Percentiles rank a stretch among this genome's conserved stretches.
These are phyloP conservation scores for Rhyacichthys aspro DNA, from an alignment of 2,797 vertebrate species.

Conservation along the genomic window DNA sequence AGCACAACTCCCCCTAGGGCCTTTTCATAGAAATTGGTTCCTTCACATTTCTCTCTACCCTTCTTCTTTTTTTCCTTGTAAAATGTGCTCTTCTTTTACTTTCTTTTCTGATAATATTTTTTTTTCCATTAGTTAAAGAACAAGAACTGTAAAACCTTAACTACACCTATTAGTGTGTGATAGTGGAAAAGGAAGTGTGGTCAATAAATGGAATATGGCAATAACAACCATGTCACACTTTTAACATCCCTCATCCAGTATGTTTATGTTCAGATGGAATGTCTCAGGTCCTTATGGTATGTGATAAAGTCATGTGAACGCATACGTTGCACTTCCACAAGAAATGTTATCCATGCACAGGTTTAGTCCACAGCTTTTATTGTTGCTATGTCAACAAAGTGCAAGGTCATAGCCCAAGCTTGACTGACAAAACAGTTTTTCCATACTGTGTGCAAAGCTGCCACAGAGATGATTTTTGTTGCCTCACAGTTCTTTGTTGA, in stretches of 20 bases:
- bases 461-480: constrained; percentile 39
- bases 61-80: constrained; percentile 51
- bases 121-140: constrained; percentile 26
- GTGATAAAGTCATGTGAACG: constrained; percentile 40
- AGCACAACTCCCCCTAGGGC: constrained; percentile 85
- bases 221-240: constrained; percentile 45
- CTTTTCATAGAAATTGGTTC: constrained; percentile 82
- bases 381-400: constrained; percentile 36
- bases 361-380: constrained; percentile 25
- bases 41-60: constrained; percentile 68
- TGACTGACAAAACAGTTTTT: constrained; percentile 15
- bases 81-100: constrained; percentile 38
- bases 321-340: constrained; percentile 15
- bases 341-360: constrained; percentile 13
- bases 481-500: constrained; percentile 61
- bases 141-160: neutral
- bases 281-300: constrained; percentile 51
- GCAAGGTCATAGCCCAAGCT: constrained; percentile 39
- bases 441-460: constrained; percentile 33
- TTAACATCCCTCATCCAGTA: constrained; percentile 36
- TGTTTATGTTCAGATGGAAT: constrained; percentile 41
- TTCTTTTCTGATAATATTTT: constrained; percentile 64
- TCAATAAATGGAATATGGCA: constrained; percentile 20
- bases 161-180: neutral
- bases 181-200: constrained; percentile 29